These are phyloP conservation scores for Oligia strigilis DNA, from an alignment of 2,888 invertebrate genomes.

Conservation along the genomic window DNA sequence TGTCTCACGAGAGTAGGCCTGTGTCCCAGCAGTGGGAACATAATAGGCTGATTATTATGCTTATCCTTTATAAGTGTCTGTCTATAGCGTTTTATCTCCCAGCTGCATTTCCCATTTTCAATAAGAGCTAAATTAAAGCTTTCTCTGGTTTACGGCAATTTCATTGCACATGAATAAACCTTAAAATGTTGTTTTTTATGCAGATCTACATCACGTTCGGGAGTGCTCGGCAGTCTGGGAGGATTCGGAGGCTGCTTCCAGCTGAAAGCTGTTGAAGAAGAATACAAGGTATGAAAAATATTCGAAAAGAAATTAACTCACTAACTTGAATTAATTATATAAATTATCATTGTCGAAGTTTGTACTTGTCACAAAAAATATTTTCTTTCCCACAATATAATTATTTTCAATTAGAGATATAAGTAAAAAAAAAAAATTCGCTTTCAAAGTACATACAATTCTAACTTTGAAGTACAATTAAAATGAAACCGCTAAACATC, in stretches of 20 bases:
- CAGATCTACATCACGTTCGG: slow-evolving; percentile 93
- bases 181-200: neutral
- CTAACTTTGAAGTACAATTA: no score
- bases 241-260: slow-evolving; percentile 98
- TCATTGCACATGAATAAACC: neutral
- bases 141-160: neutral
- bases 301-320: neutral
- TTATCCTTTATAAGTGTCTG: neutral
- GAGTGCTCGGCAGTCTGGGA: slow-evolving; percentile 94
- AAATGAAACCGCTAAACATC: neutral
- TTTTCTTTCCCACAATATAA: neutral
- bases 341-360: neutral
- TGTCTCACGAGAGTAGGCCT: neutral
- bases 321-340: neutral
- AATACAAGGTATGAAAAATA: slow-evolving; percentile 80
- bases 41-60: neutral
- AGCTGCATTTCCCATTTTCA: neutral
- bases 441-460: neutral
- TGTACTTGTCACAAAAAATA: neutral
- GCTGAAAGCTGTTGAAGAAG: slow-evolving; percentile 91
- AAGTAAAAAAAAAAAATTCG: neutral
- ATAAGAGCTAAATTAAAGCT: neutral
- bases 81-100: neutral
- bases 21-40: neutral
- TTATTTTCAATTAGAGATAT: neutral